Conservation (phyloP, 1,140 invertebrate genomes). For the Nylanderia fulva region DNA sequence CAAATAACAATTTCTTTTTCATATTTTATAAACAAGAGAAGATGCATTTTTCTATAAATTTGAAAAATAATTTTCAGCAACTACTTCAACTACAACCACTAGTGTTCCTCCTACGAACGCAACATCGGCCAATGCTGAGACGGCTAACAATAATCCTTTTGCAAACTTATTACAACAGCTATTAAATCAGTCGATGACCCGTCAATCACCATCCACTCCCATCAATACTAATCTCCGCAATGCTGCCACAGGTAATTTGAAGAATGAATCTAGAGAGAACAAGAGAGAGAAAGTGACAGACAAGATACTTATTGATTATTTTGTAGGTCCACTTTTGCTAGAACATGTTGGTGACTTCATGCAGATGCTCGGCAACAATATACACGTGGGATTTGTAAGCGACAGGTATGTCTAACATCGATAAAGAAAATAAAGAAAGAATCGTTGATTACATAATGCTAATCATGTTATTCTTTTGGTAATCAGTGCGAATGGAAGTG, state of each 20-base stretch:
- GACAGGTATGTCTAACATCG: constrained; percentile 55
- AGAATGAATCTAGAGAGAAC: background rate
- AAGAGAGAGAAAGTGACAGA: background rate
- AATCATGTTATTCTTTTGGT: constrained; percentile 4
- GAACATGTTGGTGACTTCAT: constrained; percentile 59
- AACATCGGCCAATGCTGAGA: constrained; percentile 45
- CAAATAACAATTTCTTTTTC: background rate
- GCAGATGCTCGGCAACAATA: constrained; percentile 50
- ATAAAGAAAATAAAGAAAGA: background rate
- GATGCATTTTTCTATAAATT: background rate
- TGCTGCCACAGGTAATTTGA: too few species aligned
- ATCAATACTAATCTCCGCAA: too few species aligned
- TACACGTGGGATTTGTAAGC: constrained; percentile 60
- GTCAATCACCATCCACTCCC: constrained; percentile 31
- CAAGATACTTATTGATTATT: background rate
- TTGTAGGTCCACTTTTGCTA: constrained; percentile 52
- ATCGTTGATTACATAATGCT: background rate
- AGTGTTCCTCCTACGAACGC: constrained; percentile 57
- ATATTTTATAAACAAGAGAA: background rate
- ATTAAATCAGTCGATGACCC: background rate
- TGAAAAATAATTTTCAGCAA: constrained; percentile 54
- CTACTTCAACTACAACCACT: constrained; percentile 61
- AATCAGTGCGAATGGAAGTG: constrained; percentile 34
- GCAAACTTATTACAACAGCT: constrained; percentile 46
- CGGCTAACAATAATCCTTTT: constrained; percentile 19